Conservation (phyloP, 2,113 vertebrate genomes). For the Embiotoca jacksoni region DNA sequence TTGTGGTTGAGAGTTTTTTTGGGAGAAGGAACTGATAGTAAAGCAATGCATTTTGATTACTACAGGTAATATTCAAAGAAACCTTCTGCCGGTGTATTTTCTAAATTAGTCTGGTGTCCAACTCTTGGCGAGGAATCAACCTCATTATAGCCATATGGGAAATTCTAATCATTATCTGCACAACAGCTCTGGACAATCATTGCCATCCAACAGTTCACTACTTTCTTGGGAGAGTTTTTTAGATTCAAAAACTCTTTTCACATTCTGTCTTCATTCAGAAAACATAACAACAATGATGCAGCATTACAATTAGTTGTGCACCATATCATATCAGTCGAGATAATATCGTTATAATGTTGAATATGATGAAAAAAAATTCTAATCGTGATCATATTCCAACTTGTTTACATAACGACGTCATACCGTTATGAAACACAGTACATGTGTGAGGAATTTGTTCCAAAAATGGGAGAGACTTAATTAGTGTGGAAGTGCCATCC, state of each 20-base stretch:
- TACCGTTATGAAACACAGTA: neutral
- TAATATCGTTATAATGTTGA: too few species aligned
- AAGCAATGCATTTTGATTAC: conserved; percentile 71
- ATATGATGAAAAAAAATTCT: too few species aligned
- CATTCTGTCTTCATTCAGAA: conserved; percentile 5
- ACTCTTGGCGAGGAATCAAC: conserved; percentile 70
- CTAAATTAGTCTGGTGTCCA: conserved; percentile 60
- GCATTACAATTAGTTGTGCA: too few species aligned
- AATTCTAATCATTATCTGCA: conserved; percentile 67
- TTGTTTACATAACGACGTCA: too few species aligned
- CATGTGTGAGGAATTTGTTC: neutral
- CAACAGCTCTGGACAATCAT: conserved; percentile 51
- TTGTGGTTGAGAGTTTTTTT: conserved; percentile 74
- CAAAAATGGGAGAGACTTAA: neutral
- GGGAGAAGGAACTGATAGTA: conserved; percentile 51
- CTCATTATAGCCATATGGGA: conserved; percentile 69
- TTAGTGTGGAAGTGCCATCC: neutral
- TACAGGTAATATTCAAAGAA: conserved; percentile 72
- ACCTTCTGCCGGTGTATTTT: conserved; percentile 64
- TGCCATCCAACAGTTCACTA: conserved; percentile 24
- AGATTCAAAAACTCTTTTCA: conserved; percentile 20
- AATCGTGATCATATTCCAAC: too few species aligned
- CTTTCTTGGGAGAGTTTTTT: conserved; percentile 41
- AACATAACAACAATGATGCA: neutral
- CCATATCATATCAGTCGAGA: too few species aligned